Percentiles rank a stretch among this genome's conserved stretches.
Conservation (phyloP, 2,888 invertebrate genomes). For the Machimus atricapillus region DNA sequence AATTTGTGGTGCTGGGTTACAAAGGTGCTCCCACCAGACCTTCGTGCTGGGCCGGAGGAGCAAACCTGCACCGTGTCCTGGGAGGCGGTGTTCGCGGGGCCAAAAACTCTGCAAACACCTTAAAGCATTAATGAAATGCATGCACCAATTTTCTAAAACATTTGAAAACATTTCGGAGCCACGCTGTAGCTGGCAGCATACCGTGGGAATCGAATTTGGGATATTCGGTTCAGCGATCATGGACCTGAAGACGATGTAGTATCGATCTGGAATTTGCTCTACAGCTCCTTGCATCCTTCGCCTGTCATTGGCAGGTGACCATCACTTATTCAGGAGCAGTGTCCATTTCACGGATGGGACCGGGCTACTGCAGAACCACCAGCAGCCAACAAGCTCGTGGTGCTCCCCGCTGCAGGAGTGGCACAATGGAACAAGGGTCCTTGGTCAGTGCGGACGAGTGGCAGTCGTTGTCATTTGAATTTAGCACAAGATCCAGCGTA, state of each 20-base stretch:
- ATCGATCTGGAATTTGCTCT: neutral
- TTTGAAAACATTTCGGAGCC: neutral
- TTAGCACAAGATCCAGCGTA: neutral
- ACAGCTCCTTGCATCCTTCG: neutral
- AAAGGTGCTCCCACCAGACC: neutral
- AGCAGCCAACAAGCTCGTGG: neutral
- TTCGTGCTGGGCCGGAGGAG: neutral
- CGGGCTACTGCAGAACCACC: neutral
- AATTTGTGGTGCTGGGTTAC: neutral
- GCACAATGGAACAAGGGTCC: neutral
- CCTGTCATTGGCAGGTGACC: neutral
- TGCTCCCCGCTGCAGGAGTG: neutral
- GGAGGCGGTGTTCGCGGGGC: neutral
- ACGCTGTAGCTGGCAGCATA: neutral
- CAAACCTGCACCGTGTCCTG: neutral
- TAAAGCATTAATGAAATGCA: neutral
- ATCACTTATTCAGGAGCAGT: neutral
- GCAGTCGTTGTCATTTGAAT: neutral
- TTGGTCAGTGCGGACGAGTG: neutral
- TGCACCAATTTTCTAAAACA: slow-evolving; percentile 1
- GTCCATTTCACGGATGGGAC: neutral
- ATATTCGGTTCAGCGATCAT: neutral
- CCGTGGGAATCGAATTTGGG: neutral
- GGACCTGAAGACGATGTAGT: neutral
- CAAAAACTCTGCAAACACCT: neutral